Base-by-base conservation (phyloP, 2,797 vertebrate species). In the Sphaeramia orbicularis region DNA sequence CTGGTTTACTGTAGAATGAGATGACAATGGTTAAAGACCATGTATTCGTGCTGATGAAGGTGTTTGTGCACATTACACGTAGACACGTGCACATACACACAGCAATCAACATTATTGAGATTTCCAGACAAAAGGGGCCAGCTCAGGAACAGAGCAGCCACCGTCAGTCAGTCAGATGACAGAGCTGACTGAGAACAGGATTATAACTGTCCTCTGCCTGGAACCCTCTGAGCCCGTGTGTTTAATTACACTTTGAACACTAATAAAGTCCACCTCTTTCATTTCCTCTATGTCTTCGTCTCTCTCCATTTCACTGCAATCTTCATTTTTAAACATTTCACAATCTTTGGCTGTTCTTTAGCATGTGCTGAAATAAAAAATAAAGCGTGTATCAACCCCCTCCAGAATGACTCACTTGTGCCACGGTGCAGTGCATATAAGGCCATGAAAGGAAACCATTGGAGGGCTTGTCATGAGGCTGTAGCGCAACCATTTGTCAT, bases 61-160 rank as follows among this genome's bases (percentile, higher is more conserved):
- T 78, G 54, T 62, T 14, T 48, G 21, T 19, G 57, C 36, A 51
- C 45, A 54, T 62, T 15, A 10, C 51, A 38, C 15, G 35, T 15
- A 52, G 44, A 50, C 44, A 68, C 37, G 57, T 44, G 44, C 44
- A 53, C 35, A 42, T 56, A 18, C 48, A 36, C 54, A 66, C 6
- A 50, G 81, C 66, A 86, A 91, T 91, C 83, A 90, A 85, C 85
- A 83, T 91, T 83, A 91, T 76, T 86, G 81, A 87, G 75, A 89
- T 85, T 83, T 67, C 72, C 82, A 84, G 84, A 83, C 83, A 80
- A 71, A 67, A 71, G 57, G 68, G 71, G 60, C 74, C 73, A 56
- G 75, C 54, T 21, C 61, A 36, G 76, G 71, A 76, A 65, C 65
- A 48, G 37, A 69, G 32, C 78, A 67, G 70, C 69, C 65, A 67